Conservation (phyloP, 2,797 vertebrate genomes). For the Rousettus madagascariensis region DNA sequence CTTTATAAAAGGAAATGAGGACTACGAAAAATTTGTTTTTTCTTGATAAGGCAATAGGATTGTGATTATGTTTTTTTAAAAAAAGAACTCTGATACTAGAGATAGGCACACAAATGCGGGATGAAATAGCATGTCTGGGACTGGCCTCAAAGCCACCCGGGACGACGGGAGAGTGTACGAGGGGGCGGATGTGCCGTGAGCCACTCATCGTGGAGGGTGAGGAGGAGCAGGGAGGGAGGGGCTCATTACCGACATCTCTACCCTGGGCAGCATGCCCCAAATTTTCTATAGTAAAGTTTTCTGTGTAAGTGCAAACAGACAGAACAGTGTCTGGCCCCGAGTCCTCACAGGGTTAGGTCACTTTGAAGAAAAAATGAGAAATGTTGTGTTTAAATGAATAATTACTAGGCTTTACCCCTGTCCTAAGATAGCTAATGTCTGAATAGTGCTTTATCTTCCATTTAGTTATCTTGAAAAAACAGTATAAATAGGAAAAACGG, state of each 20-base stretch:
- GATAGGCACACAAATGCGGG: background rate
- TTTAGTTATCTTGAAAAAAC: conserved; percentile 4
- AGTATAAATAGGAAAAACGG: background rate
- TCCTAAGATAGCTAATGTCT: background rate
- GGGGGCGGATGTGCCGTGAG: background rate
- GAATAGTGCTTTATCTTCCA: background rate
- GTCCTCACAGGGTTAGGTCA: background rate
- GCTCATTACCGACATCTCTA: background rate
- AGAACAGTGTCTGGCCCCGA: background rate
- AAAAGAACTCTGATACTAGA: background rate
- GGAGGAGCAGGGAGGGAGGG: background rate
- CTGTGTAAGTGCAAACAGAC: background rate
- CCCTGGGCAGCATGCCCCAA: background rate
- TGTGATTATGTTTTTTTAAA: background rate
- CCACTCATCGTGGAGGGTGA: accelerated
- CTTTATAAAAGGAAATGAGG: background rate
- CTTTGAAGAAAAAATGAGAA: conserved; percentile 3
- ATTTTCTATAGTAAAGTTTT: background rate
- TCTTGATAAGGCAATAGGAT: background rate
- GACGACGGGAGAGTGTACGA: background rate
- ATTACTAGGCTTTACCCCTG: background rate
- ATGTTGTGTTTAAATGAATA: background rate
- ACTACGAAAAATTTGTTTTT: background rate
- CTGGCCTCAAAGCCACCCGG: background rate
- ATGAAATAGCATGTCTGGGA: background rate